These are phyloP conservation scores for Rhipidura dahli DNA, from an alignment of 2,113 vertebrate species.

Conservation along the genomic window DNA sequence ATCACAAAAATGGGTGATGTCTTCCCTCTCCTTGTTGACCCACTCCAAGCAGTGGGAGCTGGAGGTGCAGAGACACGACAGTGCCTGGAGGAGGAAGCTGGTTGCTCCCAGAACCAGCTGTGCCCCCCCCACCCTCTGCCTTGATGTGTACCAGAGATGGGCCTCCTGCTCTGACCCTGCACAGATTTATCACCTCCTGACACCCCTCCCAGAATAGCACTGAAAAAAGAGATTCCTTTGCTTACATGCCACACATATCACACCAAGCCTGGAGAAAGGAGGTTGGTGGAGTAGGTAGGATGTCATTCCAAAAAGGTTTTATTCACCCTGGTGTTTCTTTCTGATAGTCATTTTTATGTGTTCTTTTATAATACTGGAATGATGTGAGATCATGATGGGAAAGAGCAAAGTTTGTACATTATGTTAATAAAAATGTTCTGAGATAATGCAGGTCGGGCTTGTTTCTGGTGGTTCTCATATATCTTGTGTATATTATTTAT, in stretches of 20 bases:
- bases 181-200: neutral
- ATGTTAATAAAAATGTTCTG: constrained; percentile 51
- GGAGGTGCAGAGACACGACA: neutral
- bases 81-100: neutral
- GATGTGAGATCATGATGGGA: neutral
- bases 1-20: neutral
- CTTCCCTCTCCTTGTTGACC: neutral
- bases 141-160: neutral
- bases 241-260: neutral
- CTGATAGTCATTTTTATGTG: constrained; percentile 52
- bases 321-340: neutral
- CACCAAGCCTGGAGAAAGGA: constrained; percentile 31
- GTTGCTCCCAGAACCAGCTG: neutral
- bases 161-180: neutral
- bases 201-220: neutral
- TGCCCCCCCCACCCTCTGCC: rapidly evolving
- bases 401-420: neutral
- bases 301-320: neutral
- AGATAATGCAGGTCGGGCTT: neutral
- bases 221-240: neutral
- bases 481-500: neutral
- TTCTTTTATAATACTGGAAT: neutral
- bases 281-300: neutral
- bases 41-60: neutral
- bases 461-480: neutral